Conservation (phyloP, 2,888 invertebrate genomes). For the Xestobium rufovillosum region DNA sequence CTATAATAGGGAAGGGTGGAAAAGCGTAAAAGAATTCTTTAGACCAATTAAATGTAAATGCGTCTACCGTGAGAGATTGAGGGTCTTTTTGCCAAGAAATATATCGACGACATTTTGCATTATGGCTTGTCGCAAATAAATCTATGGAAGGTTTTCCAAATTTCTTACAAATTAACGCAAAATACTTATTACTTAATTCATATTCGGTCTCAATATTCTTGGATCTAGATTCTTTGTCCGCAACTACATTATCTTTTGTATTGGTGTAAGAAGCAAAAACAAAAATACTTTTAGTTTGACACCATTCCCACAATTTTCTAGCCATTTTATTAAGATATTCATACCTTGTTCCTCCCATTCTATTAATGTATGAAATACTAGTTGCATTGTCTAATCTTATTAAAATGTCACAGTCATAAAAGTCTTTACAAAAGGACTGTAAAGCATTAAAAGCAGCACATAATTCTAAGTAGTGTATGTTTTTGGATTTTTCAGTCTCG, state of each 20-base stretch:
- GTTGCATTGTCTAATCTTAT: conserved; percentile 16
- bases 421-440: conserved; percentile 15
- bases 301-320: conserved; percentile 21
- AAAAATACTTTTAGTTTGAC: conserved; percentile 19
- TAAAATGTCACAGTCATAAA: conserved; percentile 12
- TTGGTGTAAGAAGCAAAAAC: conserved; percentile 17
- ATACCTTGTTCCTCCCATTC: conserved; percentile 17
- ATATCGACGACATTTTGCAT: no score
- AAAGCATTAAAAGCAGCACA: conserved; percentile 17
- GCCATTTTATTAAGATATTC: conserved; percentile 17
- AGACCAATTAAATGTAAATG: no score
- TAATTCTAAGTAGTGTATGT: conserved; percentile 21
- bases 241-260: conserved; percentile 17
- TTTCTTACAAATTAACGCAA: no score
- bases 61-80: no score
- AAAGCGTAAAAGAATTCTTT: no score
- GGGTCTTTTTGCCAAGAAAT: no score
- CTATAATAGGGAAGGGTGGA: no score
- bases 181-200: no score
- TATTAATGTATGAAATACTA: conserved; percentile 16
- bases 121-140: no score
- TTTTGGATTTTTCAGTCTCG: conserved; percentile 11
- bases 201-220: conserved; percentile 14
- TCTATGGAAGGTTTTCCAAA: no score
- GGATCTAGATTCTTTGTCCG: conserved; percentile 13